These are phyloP conservation scores for Thunnus maccoyii DNA, from an alignment of 2,113 vertebrate species.

Conservation along the genomic window DNA sequence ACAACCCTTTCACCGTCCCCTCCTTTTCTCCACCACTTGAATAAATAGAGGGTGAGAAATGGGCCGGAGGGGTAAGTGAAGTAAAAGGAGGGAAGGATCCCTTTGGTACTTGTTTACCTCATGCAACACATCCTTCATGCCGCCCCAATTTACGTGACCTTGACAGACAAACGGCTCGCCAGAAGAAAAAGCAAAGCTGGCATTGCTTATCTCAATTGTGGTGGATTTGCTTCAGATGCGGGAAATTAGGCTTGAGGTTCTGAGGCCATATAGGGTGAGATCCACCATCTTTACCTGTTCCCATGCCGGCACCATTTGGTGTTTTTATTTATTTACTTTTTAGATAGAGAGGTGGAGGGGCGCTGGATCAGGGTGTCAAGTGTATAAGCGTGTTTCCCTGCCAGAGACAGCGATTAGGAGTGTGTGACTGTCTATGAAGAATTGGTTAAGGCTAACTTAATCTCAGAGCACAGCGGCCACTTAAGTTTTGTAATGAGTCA, in stretches of 20 bases:
- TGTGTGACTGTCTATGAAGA: conserved; percentile 11
- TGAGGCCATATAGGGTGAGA: conserved; percentile 25
- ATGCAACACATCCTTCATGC: conserved; percentile 68
- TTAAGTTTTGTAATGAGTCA: conserved; percentile 32
- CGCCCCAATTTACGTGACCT: conserved; percentile 61
- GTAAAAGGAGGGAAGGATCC: conserved; percentile 52
- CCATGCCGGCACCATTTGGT: conserved; percentile 22
- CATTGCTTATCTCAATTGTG: conserved; percentile 38
- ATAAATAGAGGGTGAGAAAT: conserved; percentile 79
- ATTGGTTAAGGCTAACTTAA: conserved; percentile 5
- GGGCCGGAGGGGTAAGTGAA: conserved; percentile 56
- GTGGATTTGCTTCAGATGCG: conserved; percentile 32
- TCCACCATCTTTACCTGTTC: neutral
- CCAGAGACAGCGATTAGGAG: conserved; percentile 10
- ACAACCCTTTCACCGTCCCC: conserved; percentile 72
- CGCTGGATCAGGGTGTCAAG: conserved; percentile 7
- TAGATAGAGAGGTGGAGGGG: neutral
- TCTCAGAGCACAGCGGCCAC: conserved; percentile 29
- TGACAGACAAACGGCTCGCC: conserved; percentile 37
- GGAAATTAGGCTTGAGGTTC: conserved; percentile 37
- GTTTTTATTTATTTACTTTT: conserved; percentile 14
- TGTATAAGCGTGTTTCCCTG: neutral
- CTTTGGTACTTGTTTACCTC: conserved; percentile 72
- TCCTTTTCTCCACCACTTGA: conserved; percentile 74
- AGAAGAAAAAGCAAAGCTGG: conserved; percentile 35